Percentiles rank a stretch among this genome's conserved stretches.
phyloP scores from a whole-genome alignment of 2,113 vertebrate genomes.

The Xyliphius kryptos region DNA sequence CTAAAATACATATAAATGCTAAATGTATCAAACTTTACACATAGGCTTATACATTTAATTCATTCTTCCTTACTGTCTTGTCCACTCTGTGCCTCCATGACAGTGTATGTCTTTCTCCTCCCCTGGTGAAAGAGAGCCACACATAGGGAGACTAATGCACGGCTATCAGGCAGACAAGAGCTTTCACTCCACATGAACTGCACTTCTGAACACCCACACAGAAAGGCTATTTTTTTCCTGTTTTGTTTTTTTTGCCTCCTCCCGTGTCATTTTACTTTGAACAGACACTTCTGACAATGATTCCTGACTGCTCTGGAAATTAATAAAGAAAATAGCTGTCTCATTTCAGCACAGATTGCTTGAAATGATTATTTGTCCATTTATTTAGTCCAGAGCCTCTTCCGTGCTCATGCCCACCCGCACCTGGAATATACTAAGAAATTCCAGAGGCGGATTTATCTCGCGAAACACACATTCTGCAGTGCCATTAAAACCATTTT shows the following conservation, averaged over 20 bases:
- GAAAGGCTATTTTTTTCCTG: slow-evolving; percentile 36
- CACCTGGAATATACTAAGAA: slow-evolving; percentile 6
- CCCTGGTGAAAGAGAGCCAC: too few species aligned
- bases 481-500: background rate
- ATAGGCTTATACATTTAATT: too few species aligned
- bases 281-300: slow-evolving; percentile 6
- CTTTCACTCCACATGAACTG: too few species aligned
- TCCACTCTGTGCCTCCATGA: too few species aligned
- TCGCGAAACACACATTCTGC: slow-evolving; percentile 1
- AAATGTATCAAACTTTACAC: too few species aligned
- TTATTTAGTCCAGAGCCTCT: background rate
- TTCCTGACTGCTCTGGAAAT: slow-evolving; percentile 1
- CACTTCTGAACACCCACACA: slow-evolving; percentile 35
- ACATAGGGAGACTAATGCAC: too few species aligned
- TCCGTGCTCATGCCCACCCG: background rate
- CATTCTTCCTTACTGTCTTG: too few species aligned
- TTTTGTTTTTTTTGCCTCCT: slow-evolving; percentile 25
- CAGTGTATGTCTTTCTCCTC: too few species aligned
- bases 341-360: slow-evolving; percentile 4
- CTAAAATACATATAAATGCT: too few species aligned
- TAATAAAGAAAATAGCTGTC: background rate
- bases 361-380: slow-evolving; percentile 16
- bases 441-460: slow-evolving; percentile 10
- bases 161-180: too few species aligned
- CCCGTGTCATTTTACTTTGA: slow-evolving; percentile 28